Evolutionary conservation across 2,888 invertebrate genomes (phyloP).

Genomic region (Mythimna loreyi): DNA sequence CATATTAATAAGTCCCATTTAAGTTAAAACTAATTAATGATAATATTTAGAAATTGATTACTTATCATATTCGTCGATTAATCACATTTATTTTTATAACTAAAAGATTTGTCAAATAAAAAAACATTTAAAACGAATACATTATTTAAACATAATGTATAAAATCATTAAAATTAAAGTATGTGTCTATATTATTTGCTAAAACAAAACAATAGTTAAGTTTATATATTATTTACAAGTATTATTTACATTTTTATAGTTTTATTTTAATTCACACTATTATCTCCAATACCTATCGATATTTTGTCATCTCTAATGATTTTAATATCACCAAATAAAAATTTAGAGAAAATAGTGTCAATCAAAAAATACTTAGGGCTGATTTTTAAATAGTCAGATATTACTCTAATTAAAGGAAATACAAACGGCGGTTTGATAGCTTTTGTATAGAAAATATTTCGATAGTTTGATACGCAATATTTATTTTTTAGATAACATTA

Average conservation of each 20-base stretch:
- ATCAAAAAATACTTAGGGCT: not conserved
- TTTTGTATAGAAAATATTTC: too few species aligned
- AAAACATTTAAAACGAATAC: not conserved
- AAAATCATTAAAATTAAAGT: not conserved
- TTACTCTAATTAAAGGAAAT: too few species aligned
- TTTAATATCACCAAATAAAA: not conserved
- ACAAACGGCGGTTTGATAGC: too few species aligned
- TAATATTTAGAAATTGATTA: not conserved
- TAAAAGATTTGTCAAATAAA: not conserved
- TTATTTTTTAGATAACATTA: too few species aligned
- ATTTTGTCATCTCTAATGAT: not conserved
- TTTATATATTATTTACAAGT: slow-evolving; percentile 51
- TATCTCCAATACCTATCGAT: slow-evolving; percentile 3
- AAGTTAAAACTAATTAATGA: too few species aligned
- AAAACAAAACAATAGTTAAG: slow-evolving; percentile 39
- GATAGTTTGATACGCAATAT: too few species aligned
- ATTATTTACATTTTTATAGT: slow-evolving; percentile 45
- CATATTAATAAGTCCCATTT: too few species aligned
- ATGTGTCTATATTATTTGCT: not conserved
- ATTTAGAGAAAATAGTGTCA: slow-evolving; percentile 11
- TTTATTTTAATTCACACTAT: slow-evolving; percentile 27
- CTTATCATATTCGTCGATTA: not conserved
- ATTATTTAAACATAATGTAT: not conserved
- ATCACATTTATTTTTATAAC: not conserved
- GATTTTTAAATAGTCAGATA: too few species aligned